Conservation (phyloP, 2,113 vertebrate genomes). For the Spea multiplicata region DNA sequence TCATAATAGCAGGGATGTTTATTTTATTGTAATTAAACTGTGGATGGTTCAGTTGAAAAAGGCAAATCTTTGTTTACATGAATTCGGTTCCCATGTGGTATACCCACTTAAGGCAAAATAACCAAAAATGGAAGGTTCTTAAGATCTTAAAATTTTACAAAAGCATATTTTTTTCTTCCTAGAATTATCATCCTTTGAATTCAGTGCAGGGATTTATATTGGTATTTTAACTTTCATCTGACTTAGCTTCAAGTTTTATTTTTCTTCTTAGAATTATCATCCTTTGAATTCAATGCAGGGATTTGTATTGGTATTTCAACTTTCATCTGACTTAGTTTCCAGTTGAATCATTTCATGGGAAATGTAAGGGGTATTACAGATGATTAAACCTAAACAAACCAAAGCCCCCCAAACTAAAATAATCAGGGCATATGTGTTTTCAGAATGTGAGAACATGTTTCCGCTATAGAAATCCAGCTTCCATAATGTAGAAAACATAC, state of each 20-base stretch:
- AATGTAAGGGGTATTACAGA: no score
- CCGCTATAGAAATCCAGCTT: no score
- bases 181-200: conserved; percentile 3
- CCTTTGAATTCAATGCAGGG: background rate
- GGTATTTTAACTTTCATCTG: no score
- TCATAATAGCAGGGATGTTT: conserved; percentile 16
- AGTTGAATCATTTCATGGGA: background rate
- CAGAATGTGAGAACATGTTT: no score
- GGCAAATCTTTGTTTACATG: conserved; percentile 15
- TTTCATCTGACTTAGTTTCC: no score
- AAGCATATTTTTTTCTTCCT: background rate
- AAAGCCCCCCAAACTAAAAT: no score
- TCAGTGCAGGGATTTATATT: background rate
- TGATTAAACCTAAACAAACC: no score
- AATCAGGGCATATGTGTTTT: no score
- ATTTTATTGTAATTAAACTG: conserved; percentile 19
- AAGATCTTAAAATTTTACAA: background rate
- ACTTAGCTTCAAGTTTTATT: background rate
- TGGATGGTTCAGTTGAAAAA: conserved; percentile 14
- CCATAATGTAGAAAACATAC: no score
- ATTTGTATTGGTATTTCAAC: background rate
- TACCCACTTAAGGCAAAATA: background rate
- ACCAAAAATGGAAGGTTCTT: background rate
- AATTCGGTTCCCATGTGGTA: background rate
- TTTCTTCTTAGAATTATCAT: background rate